A percentile compares a stretch with the other conserved stretches of the same genome.
These are phyloP conservation scores for Epirrhoe alternata DNA, from an alignment of 2,888 invertebrate genomes.

Conservation along the genomic window DNA sequence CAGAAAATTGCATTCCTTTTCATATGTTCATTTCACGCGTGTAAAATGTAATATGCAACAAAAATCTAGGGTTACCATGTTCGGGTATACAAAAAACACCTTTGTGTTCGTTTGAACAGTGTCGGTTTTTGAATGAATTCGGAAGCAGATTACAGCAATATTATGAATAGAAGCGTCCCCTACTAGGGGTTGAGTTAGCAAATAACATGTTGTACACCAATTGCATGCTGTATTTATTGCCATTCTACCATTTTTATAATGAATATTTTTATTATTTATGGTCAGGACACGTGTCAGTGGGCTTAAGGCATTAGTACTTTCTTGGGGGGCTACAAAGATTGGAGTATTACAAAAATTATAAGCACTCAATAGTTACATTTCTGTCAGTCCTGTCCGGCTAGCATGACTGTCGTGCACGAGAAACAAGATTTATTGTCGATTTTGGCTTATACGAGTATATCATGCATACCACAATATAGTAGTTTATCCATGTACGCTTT, in stretches of 20 bases:
- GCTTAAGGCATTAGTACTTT: slow-evolving; percentile 3
- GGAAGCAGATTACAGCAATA: slow-evolving; percentile 65
- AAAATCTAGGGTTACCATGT: slow-evolving; percentile 69
- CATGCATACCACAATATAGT: too few relatives aligned
- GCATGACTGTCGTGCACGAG: too few relatives aligned
- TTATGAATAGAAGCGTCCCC: slow-evolving; percentile 77
- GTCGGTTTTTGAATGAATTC: slow-evolving; percentile 51
- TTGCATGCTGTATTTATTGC: slow-evolving; percentile 79
- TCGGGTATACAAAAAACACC: slow-evolving; percentile 26
- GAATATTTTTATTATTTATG: slow-evolving; percentile 58
- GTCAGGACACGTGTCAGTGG: slow-evolving; percentile 26
- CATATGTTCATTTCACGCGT: slow-evolving; percentile 75
- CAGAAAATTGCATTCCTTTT: slow-evolving; percentile 69
- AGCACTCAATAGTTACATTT: too few relatives aligned
- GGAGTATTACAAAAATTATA: too few relatives aligned
- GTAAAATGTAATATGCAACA: slow-evolving; percentile 81
- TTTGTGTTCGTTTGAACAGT: slow-evolving; percentile 46
- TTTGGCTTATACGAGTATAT: too few relatives aligned
- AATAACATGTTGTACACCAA: slow-evolving; percentile 75
- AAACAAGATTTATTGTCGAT: too few relatives aligned
- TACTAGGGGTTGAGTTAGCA: slow-evolving; percentile 71
- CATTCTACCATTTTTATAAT: slow-evolving; percentile 66
- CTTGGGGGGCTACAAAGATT: background rate
- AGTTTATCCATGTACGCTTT: too few relatives aligned
- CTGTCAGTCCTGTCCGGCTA: too few relatives aligned